Base-by-base conservation (phyloP, 2,113 vertebrate species). In the Machaerirhynchus nigripectus region DNA sequence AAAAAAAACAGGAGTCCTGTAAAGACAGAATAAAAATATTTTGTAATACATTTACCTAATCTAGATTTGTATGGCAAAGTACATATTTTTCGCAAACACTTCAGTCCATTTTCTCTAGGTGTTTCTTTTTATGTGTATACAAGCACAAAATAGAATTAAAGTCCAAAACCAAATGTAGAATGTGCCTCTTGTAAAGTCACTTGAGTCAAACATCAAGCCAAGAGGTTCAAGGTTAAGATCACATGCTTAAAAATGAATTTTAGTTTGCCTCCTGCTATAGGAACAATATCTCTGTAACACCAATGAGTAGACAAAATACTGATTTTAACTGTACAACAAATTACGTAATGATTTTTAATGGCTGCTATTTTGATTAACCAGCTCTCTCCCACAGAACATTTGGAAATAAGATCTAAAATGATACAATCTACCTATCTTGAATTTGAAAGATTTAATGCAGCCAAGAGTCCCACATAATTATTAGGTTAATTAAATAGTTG, bases 401-500 rank as follows among this genome's bases (percentile, higher is more conserved):
- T n/a, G 14, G n/a, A 91, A 87, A 74, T 37, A 74, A 67, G 15
- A 79, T 55, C 42, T 87, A 53, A 80, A 96, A 86, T 80, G 53
- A 84, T 27, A 80, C 40, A 61, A 31, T 46, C 50, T 78, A 73
- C n/a, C 53, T 69, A 26, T 37, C 46, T 67, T n/a, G 24, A 40
- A 50, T 53, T 67, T 84, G 52, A 87, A 87, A 40, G 18, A 46
- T 13, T 84, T 56, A 40, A 84, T 10, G 37, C 26, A 84, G 64
- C 30, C 11, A 49, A 70, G 10, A 87, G 46, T 26, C 44, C 92
- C 82, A 85, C 57, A 87, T 76, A 93, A 78, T 85, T 91, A 87
- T 26, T 83, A 87, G 84, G 82, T 71, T 91, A 87, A 93, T 87
- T 73, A 82, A 89, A 79, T 95, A 64, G 44, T 75, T 89, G 49